Evolutionary conservation across 2,797 vertebrate genomes (phyloP), one percentile per base, ranked within the genome.

Genomic region (Chaetodon trifasciatus): DNA sequence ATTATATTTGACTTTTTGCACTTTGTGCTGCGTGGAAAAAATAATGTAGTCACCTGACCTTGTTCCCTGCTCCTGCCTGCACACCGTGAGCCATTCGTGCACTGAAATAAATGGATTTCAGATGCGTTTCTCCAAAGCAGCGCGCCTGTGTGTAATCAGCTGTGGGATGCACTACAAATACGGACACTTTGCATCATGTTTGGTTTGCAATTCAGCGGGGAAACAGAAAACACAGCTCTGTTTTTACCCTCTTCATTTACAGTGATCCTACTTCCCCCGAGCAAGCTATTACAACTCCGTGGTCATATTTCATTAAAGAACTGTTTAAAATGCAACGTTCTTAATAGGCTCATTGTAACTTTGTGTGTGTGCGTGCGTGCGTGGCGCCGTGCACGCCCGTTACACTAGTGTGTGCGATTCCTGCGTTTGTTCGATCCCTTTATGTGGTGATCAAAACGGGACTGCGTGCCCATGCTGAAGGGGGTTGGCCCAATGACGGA

Each of bases 401-500:
- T 79, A 68, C 78, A 57, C 28, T 7, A 53, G 35, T 65, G 72
- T 50, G 44, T 79, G 53, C 71, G 75, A 82, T 82, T 78, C 70
- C 86, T 65, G 73, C 60, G 11, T 84, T 86, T 79, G 84, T 93
- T 94, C 91, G 70, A 92, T 91, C 81, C 83, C 92, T 93, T 93
- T 80, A 92, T 94, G 68, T 82, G 60, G 77, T 89, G 90, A 95
- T 94, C 91, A 94, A 89, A 93, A 86, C 56, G 83, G 70, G 88
- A 80, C 90, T 89, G 70, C 79, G 91, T 81, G 89, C 88, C 88
- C 85, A 76, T 76, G 90, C 82, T 68, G 88, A 91, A 83, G 87
- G 91, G 89, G 91, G 93, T 80, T 85, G 91, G 90, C 83, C 88
- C 67, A 89, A 62, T 88, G 89, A 93, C 93, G 88, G 88, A 89